Evolutionary conservation across 2,113 vertebrate species (phyloP).

Genomic region (Ammodytes marinus): DNA sequence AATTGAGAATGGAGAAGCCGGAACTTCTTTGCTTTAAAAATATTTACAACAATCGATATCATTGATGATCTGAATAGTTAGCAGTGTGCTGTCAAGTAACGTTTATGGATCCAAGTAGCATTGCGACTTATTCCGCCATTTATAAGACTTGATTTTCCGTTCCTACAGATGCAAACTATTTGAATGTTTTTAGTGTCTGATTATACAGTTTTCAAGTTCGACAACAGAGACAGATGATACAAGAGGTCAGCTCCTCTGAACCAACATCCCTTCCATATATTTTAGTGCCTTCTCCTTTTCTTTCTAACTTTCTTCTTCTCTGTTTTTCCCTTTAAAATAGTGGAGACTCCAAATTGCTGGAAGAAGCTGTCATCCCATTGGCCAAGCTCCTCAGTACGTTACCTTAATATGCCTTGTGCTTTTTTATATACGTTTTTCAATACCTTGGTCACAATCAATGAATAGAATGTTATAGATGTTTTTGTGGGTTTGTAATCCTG

Average conservation of each 20-base stretch:
- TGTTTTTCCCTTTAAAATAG: conserved; percentile 77
- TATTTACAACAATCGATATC: too few species aligned
- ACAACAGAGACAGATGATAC: background rate
- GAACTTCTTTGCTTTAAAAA: too few species aligned
- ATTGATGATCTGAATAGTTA: too few species aligned
- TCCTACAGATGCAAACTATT: background rate
- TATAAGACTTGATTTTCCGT: background rate
- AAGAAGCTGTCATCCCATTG: conserved; percentile 93
- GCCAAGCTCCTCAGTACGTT: conserved; percentile 93
- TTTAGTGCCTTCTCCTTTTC: background rate
- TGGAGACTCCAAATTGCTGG: conserved; percentile 92
- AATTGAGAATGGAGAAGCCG: too few species aligned
- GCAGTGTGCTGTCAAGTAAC: background rate
- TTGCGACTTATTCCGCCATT: background rate
- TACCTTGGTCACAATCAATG: background rate
- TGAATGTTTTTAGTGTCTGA: background rate
- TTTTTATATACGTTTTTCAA: background rate
- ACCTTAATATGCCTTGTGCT: background rate
- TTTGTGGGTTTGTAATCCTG: background rate
- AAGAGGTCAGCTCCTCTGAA: background rate
- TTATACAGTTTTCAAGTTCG: background rate
- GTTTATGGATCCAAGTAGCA: too few species aligned
- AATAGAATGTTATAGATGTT: background rate
- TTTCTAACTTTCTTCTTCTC: conserved; percentile 12
- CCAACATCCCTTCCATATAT: background rate